Conservation (phyloP, 2,797 vertebrate species). For the Emys orbicularis region DNA sequence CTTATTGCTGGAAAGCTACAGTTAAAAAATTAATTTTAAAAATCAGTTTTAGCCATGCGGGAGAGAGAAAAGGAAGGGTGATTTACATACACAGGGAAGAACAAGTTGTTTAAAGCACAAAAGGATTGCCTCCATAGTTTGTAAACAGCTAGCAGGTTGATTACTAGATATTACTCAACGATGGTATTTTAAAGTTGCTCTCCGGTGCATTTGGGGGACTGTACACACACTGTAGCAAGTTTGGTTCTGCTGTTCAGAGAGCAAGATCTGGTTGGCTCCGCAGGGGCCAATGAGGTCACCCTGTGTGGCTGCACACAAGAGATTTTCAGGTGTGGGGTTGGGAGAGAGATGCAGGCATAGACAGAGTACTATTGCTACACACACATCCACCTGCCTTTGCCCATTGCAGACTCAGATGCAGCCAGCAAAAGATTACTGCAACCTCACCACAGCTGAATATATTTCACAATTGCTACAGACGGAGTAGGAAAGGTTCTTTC, state of each 20-base stretch:
- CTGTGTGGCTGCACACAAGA: neutral
- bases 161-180: neutral
- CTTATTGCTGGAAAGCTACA: neutral
- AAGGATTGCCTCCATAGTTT: neutral
- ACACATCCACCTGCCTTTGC: neutral
- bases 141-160: neutral
- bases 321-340: neutral
- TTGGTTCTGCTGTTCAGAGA: neutral
- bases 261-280: neutral
- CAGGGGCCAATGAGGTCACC: neutral
- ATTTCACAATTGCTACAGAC: neutral
- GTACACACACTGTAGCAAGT: neutral
- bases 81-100: neutral
- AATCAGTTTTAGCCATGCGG: neutral
- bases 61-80: neutral
- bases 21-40: neutral
- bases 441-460: neutral
- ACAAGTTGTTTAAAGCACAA: neutral
- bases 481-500: accelerated
- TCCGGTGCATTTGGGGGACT: neutral
- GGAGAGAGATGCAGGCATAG: neutral
- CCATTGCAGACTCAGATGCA: neutral
- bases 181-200: neutral
- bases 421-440: neutral
- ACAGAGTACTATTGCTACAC: neutral